Base-by-base conservation (phyloP, 1,140 invertebrate species). In the Hetaerina americana region DNA sequence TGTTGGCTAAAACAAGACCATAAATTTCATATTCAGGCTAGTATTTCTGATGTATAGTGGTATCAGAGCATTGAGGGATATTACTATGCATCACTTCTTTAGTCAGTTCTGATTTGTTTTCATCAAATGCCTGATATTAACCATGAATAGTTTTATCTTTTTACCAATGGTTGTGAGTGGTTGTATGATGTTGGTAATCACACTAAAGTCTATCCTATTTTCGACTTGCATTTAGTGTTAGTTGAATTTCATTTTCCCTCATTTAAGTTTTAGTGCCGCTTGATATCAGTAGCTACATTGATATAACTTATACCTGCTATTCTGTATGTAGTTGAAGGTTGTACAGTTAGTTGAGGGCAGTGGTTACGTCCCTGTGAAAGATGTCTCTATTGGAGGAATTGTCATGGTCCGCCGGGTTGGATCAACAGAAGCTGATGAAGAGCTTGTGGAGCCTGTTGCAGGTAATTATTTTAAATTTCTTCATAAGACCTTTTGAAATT, bases 341-440 rank as follows among this genome's bases (percentile, higher is more conserved):
- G 83, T 98, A 18, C 85, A 89, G 66, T 83, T 97, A 71, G 86
- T 88, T 10, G 95, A 98, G 49, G 88, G 87, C 6, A 88, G 88
- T 66, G 86, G 89, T 22, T 99, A 95, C 78, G 84, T 83, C 24
- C 90, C 96, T 0, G 82, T 98, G 26, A 99, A 99, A 79, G 95
- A 97, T 78, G 84, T 96, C 10, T 88, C 88, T 15, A 95, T 95
- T 78, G 97, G 97, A 28, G 97, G 97, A 24, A 98, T 99, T 75
- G 90, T 98, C 26, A 95, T 99, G 85, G 87, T 99, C 74, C 89
- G 95, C 78, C 91, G 92, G 78, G 86, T 87, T 68, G 90, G 92
- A 71, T 87, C 89, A 15, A 88, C 87, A 0, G 84, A 84, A 0
- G 85, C 86, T 28, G 92, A 95, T 78, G 88, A 92, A 75, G 85